A percentile compares a stretch with the other conserved stretches of the same genome.
Conservation (phyloP, 2,113 vertebrate species). For the Galeopterus variegatus region DNA sequence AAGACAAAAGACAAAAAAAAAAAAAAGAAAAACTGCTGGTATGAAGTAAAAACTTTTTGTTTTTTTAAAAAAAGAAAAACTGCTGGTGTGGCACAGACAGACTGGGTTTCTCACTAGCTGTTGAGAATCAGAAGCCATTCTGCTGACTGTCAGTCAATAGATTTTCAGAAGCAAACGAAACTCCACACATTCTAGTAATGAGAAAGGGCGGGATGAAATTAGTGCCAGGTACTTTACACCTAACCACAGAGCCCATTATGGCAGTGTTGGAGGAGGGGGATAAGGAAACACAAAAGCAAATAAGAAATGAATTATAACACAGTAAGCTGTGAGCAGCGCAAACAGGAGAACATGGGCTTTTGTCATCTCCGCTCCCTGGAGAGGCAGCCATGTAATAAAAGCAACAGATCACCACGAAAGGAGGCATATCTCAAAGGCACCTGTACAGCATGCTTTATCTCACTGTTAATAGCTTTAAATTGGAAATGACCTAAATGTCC, state of each 20-base stretch:
- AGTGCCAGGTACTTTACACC: background rate
- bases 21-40: too few relatives aligned
- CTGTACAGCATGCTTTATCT: background rate
- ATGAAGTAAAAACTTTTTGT: too few relatives aligned
- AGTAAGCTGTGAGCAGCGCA: background rate
- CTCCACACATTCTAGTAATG: background rate
- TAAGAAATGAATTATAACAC: conserved; percentile 50
- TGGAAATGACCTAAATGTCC: conserved; percentile 67
- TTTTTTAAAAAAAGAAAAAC: background rate
- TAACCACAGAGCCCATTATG: conserved; percentile 18
- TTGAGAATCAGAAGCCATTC: conserved; percentile 3
- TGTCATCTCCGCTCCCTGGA: background rate
- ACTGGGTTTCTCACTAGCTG: background rate
- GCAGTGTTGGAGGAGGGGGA: conserved; percentile 42
- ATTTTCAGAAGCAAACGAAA: background rate
- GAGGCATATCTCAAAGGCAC: background rate
- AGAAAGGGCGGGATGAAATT: background rate
- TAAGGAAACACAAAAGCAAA: conserved; percentile 62
- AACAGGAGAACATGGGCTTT: background rate
- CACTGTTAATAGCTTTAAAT: conserved; percentile 52
- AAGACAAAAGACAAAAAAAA: too few relatives aligned
- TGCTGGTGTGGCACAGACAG: background rate
- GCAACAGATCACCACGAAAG: background rate
- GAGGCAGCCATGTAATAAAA: background rate
- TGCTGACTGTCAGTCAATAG: background rate